Percentiles rank a stretch among this genome's conserved stretches.
Evolutionary conservation across 2,888 invertebrate species (phyloP).

Genomic region (Thera britannica): DNA sequence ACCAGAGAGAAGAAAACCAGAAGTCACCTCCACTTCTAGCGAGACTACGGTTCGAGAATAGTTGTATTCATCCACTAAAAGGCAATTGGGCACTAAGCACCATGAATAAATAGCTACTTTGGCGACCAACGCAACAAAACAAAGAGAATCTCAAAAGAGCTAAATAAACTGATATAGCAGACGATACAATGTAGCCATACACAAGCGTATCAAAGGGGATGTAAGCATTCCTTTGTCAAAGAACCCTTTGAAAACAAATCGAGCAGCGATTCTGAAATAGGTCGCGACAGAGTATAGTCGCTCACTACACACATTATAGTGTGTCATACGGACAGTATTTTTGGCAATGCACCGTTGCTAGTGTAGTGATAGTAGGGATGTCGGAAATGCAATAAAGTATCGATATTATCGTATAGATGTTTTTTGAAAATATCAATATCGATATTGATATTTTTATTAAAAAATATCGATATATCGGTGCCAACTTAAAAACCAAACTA

Average conservation of each 20-base stretch:
- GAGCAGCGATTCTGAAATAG: constrained; percentile 55
- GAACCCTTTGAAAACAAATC: constrained; percentile 65
- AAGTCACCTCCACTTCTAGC: background rate
- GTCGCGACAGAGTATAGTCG: constrained; percentile 47
- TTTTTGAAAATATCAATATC: too few relatives aligned
- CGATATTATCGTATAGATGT: too few relatives aligned
- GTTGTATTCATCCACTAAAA: background rate
- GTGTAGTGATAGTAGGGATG: constrained; percentile 41
- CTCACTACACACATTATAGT: constrained; percentile 37
- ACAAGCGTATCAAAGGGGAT: constrained; percentile 33
- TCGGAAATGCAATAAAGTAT: too few relatives aligned
- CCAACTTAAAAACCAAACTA: too few relatives aligned
- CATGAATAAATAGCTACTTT: background rate
- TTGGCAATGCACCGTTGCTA: constrained; percentile 59
- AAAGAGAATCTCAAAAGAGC: constrained; percentile 13
- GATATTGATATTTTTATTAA: too few relatives aligned
- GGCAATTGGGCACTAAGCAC: background rate
- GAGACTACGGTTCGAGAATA: too few relatives aligned
- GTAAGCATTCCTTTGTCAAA: constrained; percentile 49
- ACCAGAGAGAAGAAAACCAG: background rate
- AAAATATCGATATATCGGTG: too few relatives aligned
- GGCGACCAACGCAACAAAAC: constrained; percentile 5
- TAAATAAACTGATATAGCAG: constrained; percentile 17
- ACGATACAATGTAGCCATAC: constrained; percentile 16
- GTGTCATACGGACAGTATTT: constrained; percentile 55